These are phyloP conservation scores for Sminthopsis crassicaudata DNA, from an alignment of 2,113 vertebrate species.

Conservation along the genomic window DNA sequence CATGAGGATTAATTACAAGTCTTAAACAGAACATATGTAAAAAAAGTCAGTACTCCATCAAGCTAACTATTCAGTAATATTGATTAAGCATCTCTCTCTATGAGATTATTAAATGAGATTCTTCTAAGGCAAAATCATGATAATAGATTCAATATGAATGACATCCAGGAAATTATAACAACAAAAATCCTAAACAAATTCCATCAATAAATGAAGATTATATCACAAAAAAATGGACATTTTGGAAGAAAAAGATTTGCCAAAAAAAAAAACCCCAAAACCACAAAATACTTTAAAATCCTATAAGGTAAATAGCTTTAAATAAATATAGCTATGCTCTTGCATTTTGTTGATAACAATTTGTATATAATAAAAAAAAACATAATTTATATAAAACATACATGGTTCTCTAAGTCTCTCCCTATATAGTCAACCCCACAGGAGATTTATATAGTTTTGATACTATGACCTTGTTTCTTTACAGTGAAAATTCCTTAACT, in stretches of 20 bases:
- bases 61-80: slow-evolving; percentile 73
- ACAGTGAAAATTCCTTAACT: slow-evolving; percentile 46
- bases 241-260: slow-evolving; percentile 56
- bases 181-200: not conserved
- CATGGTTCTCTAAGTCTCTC: slow-evolving; percentile 5
- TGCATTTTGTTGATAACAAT: slow-evolving; percentile 1
- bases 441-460: slow-evolving; percentile 32
- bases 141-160: slow-evolving; percentile 60
- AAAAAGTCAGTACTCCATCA: slow-evolving; percentile 70
- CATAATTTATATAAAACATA: not conserved
- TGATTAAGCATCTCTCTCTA: slow-evolving; percentile 61
- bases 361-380: slow-evolving; percentile 21
- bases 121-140: slow-evolving; percentile 63
- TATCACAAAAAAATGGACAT: slow-evolving; percentile 10
- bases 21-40: slow-evolving; percentile 60
- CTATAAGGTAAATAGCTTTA: slow-evolving; percentile 46
- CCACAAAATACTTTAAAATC: slow-evolving; percentile 13
- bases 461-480: slow-evolving; percentile 34
- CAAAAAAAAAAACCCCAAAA: slow-evolving; percentile 12
- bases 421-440: slow-evolving; percentile 15
- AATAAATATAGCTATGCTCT: slow-evolving; percentile 28
- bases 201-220: slow-evolving; percentile 28
- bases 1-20: slow-evolving; percentile 73
- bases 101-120: slow-evolving; percentile 59
- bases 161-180: slow-evolving; percentile 46